These are phyloP conservation scores for Deroplatys truncata DNA, from an alignment of 2,888 invertebrate genomes.

Conservation along the genomic window DNA sequence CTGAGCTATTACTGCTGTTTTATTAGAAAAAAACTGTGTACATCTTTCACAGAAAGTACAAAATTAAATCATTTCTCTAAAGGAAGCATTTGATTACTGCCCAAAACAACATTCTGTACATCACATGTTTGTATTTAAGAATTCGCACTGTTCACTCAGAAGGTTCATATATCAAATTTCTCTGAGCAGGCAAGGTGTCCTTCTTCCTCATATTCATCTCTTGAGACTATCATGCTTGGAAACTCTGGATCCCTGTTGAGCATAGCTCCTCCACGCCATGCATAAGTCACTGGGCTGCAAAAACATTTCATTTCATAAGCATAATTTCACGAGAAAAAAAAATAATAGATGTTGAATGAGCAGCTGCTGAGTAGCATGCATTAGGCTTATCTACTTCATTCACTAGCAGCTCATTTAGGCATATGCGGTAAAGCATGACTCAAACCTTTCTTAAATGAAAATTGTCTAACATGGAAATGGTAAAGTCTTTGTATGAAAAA, in stretches of 20 bases:
- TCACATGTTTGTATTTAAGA: not conserved
- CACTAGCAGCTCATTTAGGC: too few relatives aligned
- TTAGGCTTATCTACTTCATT: too few relatives aligned
- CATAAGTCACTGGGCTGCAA: constrained; percentile 65
- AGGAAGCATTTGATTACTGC: not conserved
- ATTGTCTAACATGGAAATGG: too few relatives aligned
- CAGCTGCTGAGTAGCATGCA: too few relatives aligned
- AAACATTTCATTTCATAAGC: not conserved
- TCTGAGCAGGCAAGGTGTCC: constrained; percentile 60
- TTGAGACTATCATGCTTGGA: constrained; percentile 66
- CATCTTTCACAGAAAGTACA: not conserved
- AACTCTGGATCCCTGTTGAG: constrained; percentile 72
- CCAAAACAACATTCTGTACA: not conserved
- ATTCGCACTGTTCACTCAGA: constrained; percentile 24
- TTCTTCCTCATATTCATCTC: constrained; percentile 85
- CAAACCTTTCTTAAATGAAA: too few relatives aligned
- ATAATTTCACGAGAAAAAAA: not conserved
- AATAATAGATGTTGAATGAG: not conserved
- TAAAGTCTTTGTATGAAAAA: too few relatives aligned
- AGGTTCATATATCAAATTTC: constrained; percentile 49
- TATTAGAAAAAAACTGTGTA: not conserved
- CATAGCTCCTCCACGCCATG: constrained; percentile 84
- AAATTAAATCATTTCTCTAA: not conserved
- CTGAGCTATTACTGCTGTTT: not conserved
- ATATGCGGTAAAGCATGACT: too few relatives aligned